These are phyloP conservation scores for Mellilla xanthometata DNA, from an alignment of 2,888 invertebrate species.

Conservation along the genomic window DNA sequence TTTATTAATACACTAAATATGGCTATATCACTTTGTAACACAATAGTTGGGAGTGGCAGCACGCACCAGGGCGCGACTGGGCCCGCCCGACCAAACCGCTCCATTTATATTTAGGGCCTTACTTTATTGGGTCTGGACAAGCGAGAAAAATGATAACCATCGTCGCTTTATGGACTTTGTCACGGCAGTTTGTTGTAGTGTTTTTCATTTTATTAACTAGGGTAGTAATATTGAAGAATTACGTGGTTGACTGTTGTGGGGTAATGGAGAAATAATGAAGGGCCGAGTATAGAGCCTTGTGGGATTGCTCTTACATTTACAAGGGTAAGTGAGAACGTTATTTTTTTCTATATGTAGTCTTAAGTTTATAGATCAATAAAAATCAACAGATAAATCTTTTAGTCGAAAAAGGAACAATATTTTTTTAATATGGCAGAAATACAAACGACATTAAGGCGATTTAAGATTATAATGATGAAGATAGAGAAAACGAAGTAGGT, in stretches of 20 bases:
- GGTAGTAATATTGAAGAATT: not conserved
- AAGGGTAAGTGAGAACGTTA: too few relatives aligned
- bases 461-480: too few relatives aligned
- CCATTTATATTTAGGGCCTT: conserved; percentile 9
- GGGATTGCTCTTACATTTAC: too few relatives aligned
- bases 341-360: too few relatives aligned
- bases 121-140: conserved; percentile 21
- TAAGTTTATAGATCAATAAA: too few relatives aligned
- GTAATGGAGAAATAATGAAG: not conserved
- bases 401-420: too few relatives aligned
- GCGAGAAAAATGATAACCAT: conserved; percentile 21
- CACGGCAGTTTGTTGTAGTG: conserved; percentile 11
- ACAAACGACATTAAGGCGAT: too few relatives aligned
- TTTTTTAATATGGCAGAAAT: too few relatives aligned
- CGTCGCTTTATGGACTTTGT: conserved; percentile 12
- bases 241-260: not conserved
- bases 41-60: conserved; percentile 16
- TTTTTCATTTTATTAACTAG: conserved; percentile 9
- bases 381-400: too few relatives aligned
- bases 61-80: conserved; percentile 17
- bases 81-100: conserved; percentile 14
- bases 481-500: too few relatives aligned
- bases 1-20: conserved; percentile 17
- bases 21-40: conserved; percentile 16
- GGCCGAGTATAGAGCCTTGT: not conserved